phyloP scores from a whole-genome alignment of 2,888 invertebrate genomes.

The Anoplius nigerrimus region DNA sequence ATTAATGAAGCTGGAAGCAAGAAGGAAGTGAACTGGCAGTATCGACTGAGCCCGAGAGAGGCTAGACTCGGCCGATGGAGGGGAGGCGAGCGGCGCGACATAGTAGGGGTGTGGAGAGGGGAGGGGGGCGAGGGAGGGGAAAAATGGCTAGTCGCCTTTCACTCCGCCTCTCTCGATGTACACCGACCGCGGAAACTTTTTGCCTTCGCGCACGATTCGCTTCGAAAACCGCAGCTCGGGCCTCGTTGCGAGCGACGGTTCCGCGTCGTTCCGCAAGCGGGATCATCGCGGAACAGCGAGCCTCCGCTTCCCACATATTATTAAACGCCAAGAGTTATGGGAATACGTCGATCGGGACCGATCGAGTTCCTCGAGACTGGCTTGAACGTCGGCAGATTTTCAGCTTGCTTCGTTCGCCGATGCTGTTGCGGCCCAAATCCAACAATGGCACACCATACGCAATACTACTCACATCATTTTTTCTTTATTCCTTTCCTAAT shows the following conservation, averaged over 20 bases:
- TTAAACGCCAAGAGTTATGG: too few species aligned
- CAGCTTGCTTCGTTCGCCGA: neutral
- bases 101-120: neutral
- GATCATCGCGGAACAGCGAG: slow-evolving; percentile 18
- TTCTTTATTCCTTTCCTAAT: too few species aligned
- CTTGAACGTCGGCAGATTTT: too few species aligned
- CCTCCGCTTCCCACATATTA: slow-evolving; percentile 26
- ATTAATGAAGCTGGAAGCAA: too few species aligned
- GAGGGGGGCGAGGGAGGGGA: slow-evolving; percentile 1
- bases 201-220: slow-evolving; percentile 39
- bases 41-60: too few species aligned
- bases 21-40: too few species aligned
- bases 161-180: slow-evolving; percentile 38
- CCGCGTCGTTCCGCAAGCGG: slow-evolving; percentile 40
- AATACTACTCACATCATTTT: too few species aligned
- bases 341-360: slow-evolving; percentile 1
- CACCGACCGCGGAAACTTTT: slow-evolving; percentile 53
- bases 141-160: slow-evolving; percentile 40
- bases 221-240: slow-evolving; percentile 41
- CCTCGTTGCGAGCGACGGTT: slow-evolving; percentile 29
- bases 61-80: neutral
- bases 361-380: neutral
- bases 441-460: too few species aligned
- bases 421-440: too few species aligned
- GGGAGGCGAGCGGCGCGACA: too few species aligned